Conservation (phyloP, 2,113 vertebrate genomes). For the Poeciliopsis prolifica region DNA sequence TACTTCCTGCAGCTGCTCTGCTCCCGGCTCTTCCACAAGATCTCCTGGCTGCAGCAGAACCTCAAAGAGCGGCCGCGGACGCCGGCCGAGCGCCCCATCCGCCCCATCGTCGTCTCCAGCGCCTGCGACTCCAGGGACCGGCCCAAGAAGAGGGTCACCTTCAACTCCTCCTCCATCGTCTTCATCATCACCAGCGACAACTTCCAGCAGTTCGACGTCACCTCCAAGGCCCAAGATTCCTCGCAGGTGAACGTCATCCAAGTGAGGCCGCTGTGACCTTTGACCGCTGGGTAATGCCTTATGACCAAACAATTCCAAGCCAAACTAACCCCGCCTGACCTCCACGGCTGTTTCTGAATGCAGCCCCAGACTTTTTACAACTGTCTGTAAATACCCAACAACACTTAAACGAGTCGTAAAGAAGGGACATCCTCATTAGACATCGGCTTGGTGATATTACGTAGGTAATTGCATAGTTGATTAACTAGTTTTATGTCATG, state of each 20-base stretch:
- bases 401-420: slow-evolving; percentile 28
- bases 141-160: slow-evolving; percentile 93
- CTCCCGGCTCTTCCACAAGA: slow-evolving; percentile 76
- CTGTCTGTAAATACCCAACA: slow-evolving; percentile 33
- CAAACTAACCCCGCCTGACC: slow-evolving; percentile 54
- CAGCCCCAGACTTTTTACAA: slow-evolving; percentile 8
- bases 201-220: slow-evolving; percentile 75
- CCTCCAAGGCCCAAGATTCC: slow-evolving; percentile 59
- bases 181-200: slow-evolving; percentile 91
- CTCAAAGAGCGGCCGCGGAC: slow-evolving; percentile 78
- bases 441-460: slow-evolving; percentile 38
- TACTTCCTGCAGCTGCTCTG: slow-evolving; percentile 88
- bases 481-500: slow-evolving; percentile 27
- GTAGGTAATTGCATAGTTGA: slow-evolving; percentile 28
- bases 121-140: slow-evolving; percentile 69
- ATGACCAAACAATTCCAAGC: slow-evolving; percentile 51
- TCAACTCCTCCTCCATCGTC: slow-evolving; percentile 90
- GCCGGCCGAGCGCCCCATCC: slow-evolving; percentile 77
- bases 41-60: slow-evolving; percentile 79
- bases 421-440: slow-evolving; percentile 25
- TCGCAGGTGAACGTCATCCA: slow-evolving; percentile 84
- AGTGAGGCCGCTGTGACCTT: slow-evolving; percentile 83
- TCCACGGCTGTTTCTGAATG: slow-evolving; percentile 28
- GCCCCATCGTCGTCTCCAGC: slow-evolving; percentile 84
- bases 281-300: slow-evolving; percentile 49